These are phyloP conservation scores for Pteruthius melanotis DNA, from an alignment of 2,113 vertebrate genomes.

Conservation along the genomic window DNA sequence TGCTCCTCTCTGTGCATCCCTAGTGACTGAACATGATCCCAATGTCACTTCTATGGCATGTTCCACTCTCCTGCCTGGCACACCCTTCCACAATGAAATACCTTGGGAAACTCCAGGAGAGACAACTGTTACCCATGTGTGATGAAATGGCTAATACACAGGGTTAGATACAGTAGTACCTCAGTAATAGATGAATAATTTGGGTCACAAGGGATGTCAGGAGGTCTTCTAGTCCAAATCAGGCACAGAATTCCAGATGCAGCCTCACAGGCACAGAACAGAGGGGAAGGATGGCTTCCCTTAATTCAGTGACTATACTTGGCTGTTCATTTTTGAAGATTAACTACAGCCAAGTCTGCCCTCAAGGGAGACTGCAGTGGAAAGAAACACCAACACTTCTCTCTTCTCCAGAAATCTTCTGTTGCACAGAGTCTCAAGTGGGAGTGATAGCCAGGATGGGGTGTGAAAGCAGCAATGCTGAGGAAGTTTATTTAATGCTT, in stretches of 20 bases:
- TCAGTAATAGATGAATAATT: not conserved
- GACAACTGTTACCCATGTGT: not conserved
- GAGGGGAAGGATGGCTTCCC: not conserved
- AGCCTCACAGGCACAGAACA: not conserved
- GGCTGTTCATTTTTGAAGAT: not conserved
- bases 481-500: not conserved
- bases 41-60: not conserved
- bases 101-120: fast-evolving
- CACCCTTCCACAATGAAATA: not conserved
- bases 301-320: fast-evolving
- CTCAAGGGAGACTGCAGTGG: not conserved
- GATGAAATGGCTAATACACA: fast-evolving
- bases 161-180: not conserved
- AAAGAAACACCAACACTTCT: not conserved
- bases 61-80: not conserved
- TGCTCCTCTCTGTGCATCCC: fast-evolving
- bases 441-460: not conserved
- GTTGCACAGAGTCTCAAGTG: not conserved
- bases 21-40: not conserved
- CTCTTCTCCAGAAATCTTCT: not conserved
- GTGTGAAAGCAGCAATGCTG: not conserved
- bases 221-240: not conserved
- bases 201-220: not conserved
- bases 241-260: not conserved
- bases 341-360: not conserved